Base-by-base conservation (phyloP, 2,888 invertebrate genomes). In the Ormyrus pomaceus region DNA sequence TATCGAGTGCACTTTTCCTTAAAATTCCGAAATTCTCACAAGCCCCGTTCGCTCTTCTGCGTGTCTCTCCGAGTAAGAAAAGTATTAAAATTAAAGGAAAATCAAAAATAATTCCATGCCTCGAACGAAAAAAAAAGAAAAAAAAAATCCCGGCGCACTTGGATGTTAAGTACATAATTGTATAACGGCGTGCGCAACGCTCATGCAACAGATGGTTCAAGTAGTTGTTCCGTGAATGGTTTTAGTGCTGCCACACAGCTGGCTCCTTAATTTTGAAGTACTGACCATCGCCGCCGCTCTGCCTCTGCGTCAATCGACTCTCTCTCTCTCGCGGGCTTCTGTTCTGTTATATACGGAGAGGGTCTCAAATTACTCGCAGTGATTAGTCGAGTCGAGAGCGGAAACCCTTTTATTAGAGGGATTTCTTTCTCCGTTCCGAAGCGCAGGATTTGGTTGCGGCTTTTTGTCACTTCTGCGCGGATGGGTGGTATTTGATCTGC, bases 171-270 rank as follows among this genome's bases (percentile, higher is more conserved):
- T 64, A 62, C 69, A 46, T 71, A 77, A 77, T 77, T 59, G 65
- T 64, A 19, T 77, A 77, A 77, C 77, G 77, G 77, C 9, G 64
- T 34, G 64, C 19, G 19, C 13, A 51, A 58, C 45, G 45, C 58
- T 51, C 77, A 64, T 10, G 65, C 77, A 77, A 77, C 77, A 77
- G 77, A 77, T 77, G 77, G 71, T 65, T 50, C 75, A n/a, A 55
- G 58, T n/a, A 58, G 68, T 71, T 13, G 77, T 71, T 65, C 65
- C 48, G 13, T 71, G 71, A 77, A 77, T 77, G 77, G 51, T 65
- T 71, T 65, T 65, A 65, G 71, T 62, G 45, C 64, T n/a, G 46
- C 5, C 45, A 55, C n/a, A 19, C 75, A 68, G 69, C 70, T 64
- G 77, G 62, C 61, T 69, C 69, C 64, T 77, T 56, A 70, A 77